Evolutionary conservation across 2,888 invertebrate species (phyloP).

Genomic region (Vandiemenella viatica): DNA sequence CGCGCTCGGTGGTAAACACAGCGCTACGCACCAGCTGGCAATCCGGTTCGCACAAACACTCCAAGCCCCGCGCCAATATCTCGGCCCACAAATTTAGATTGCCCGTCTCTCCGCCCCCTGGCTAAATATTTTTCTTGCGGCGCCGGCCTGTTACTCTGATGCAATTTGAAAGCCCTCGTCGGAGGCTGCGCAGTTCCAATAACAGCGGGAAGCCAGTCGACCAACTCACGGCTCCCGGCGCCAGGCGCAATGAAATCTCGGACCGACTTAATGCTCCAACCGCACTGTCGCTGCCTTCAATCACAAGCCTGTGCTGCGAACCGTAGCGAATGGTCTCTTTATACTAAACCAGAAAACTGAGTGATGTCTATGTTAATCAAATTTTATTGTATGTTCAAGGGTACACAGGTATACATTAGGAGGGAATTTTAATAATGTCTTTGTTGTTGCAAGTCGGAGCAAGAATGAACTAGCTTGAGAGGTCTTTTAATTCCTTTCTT

Average conservation of each 20-base stretch:
- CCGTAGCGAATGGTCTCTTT: neutral
- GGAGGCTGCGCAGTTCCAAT: slow-evolving; percentile 13
- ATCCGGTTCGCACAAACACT: slow-evolving; percentile 16
- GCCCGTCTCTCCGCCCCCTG: too few relatives aligned
- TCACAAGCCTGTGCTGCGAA: neutral
- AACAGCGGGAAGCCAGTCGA: slow-evolving; percentile 3
- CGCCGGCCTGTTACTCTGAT: slow-evolving; percentile 12
- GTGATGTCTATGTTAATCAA: too few relatives aligned
- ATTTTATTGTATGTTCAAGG: too few relatives aligned
- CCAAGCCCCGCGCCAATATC: slow-evolving; percentile 1
- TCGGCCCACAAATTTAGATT: slow-evolving; percentile 1
- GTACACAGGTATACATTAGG: too few relatives aligned
- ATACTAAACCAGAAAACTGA: too few relatives aligned
- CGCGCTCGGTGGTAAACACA: too few relatives aligned
- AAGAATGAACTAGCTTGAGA: too few relatives aligned
- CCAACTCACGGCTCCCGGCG: neutral
- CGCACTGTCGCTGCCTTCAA: neutral
- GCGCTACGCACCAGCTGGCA: neutral
- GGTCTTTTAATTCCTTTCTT: too few relatives aligned
- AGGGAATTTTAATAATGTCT: too few relatives aligned
- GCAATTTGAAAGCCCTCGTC: slow-evolving; percentile 16
- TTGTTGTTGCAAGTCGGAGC: too few relatives aligned
- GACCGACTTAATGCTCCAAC: neutral
- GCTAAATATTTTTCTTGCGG: slow-evolving; percentile 17
- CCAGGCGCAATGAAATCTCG: neutral